These are phyloP conservation scores for Cyprinodon diabolis DNA, from an alignment of 2,797 vertebrate genomes.

Conservation along the genomic window DNA sequence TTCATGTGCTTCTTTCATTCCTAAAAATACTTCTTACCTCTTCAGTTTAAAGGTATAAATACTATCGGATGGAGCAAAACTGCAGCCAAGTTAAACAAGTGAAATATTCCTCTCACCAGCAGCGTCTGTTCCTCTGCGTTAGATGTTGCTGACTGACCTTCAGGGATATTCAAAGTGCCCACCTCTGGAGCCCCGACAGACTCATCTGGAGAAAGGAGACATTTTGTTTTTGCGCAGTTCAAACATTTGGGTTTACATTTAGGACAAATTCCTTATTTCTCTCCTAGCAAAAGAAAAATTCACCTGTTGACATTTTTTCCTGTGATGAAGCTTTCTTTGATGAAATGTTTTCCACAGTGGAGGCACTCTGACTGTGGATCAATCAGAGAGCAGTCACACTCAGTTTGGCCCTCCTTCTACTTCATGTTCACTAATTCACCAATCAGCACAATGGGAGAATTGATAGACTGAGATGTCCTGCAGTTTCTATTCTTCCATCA, in stretches of 20 bases:
- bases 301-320: slow-evolving; percentile 59
- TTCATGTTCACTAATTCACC: not conserved
- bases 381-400: slow-evolving; percentile 32
- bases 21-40: slow-evolving; percentile 1
- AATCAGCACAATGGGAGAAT: not conserved
- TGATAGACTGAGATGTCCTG: not conserved
- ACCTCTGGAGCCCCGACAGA: slow-evolving; percentile 21
- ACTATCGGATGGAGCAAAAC: not conserved
- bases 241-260: not conserved
- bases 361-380: slow-evolving; percentile 63
- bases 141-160: slow-evolving; percentile 32
- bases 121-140: slow-evolving; percentile 46
- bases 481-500: not conserved
- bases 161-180: slow-evolving; percentile 11
- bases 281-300: slow-evolving; percentile 19
- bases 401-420: not conserved
- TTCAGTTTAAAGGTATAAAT: not conserved
- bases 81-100: not conserved
- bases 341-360: slow-evolving; percentile 46
- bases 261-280: not conserved
- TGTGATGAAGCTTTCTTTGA: slow-evolving; percentile 33
- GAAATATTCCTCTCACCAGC: slow-evolving; percentile 58
- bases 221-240: slow-evolving; percentile 4
- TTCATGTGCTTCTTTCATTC: not conserved
- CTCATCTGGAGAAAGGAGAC: slow-evolving; percentile 45